A percentile compares a stretch with the other conserved stretches of the same genome.
Evolutionary conservation across 1,140 invertebrate species (phyloP).

Genomic region (Dendroctonus valens): DNA sequence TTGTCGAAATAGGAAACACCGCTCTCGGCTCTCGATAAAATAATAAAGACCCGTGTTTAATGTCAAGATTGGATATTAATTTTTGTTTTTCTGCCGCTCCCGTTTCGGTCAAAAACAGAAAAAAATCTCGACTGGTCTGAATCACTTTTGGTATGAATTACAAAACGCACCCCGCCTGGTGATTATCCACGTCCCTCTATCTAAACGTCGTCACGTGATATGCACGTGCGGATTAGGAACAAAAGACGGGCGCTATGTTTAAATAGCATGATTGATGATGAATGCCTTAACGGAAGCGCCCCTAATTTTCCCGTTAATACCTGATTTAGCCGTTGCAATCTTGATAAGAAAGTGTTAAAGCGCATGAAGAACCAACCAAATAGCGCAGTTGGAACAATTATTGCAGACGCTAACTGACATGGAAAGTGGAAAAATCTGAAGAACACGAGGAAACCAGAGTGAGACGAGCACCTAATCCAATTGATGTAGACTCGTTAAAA

Average conservation of each 20-base stretch:
- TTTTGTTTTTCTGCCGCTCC: background rate
- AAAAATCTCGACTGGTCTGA: background rate
- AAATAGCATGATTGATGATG: constrained; percentile 31
- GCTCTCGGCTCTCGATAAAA: too few relatives aligned
- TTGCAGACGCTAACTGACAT: too few relatives aligned
- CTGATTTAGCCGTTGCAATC: constrained; percentile 6
- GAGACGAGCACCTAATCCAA: too few relatives aligned
- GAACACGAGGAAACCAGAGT: too few relatives aligned
- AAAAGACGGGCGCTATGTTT: constrained; percentile 23
- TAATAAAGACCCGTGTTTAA: too few relatives aligned
- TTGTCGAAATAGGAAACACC: constrained; percentile 2
- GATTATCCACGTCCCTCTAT: constrained; percentile 13
- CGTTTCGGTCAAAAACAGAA: too few relatives aligned
- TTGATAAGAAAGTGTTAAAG: too few relatives aligned
- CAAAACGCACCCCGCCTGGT: constrained; percentile 20
- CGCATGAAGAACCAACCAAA: too few relatives aligned
- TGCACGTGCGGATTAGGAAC: constrained; percentile 32
- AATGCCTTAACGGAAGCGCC: constrained; percentile 13
- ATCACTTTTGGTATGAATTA: constrained; percentile 16
- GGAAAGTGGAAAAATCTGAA: too few relatives aligned
- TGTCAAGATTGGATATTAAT: too few relatives aligned
- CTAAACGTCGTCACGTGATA: constrained; percentile 26
- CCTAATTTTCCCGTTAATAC: constrained; percentile 21
- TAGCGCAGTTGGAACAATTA: too few relatives aligned
- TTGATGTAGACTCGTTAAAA: constrained; percentile 10